A percentile compares a stretch with the other conserved stretches of the same genome.
These are phyloP conservation scores for Leptosomus discolor DNA, from an alignment of 2,113 vertebrate species.

Conservation along the genomic window DNA sequence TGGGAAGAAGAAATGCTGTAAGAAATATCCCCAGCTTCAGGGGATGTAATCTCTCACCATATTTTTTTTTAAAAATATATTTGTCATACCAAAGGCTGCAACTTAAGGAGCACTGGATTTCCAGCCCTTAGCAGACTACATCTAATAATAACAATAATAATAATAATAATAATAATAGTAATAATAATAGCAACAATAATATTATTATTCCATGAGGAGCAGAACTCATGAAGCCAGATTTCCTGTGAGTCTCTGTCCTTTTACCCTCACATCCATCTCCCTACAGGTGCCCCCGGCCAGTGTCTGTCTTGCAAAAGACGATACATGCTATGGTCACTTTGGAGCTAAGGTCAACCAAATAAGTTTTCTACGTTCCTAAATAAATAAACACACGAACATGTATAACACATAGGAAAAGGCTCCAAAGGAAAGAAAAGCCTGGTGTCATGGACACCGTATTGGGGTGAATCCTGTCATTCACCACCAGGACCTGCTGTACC, in stretches of 20 bases:
- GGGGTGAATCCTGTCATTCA: neutral
- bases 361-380: neutral
- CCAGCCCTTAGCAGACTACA: neutral
- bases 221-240: neutral
- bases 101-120: neutral
- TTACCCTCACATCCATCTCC: neutral
- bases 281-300: neutral
- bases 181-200: no score
- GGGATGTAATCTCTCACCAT: neutral
- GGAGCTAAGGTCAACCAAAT: neutral
- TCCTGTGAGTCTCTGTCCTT: neutral
- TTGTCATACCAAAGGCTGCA: neutral
- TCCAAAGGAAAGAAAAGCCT: neutral
- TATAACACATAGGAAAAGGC: neutral
- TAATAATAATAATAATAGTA: neutral
- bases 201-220: neutral
- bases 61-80: neutral
- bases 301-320: neutral
- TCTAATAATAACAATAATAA: neutral
- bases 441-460: neutral
- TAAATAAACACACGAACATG: neutral
- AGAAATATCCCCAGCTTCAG: neutral
- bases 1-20: constrained; percentile 11
- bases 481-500: neutral
- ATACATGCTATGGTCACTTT: neutral